Evolutionary conservation across 1,140 invertebrate genomes (phyloP), one percentile per base, ranked within the genome.

Genomic region (Pachyrhynchus sulphureomaculatus): DNA sequence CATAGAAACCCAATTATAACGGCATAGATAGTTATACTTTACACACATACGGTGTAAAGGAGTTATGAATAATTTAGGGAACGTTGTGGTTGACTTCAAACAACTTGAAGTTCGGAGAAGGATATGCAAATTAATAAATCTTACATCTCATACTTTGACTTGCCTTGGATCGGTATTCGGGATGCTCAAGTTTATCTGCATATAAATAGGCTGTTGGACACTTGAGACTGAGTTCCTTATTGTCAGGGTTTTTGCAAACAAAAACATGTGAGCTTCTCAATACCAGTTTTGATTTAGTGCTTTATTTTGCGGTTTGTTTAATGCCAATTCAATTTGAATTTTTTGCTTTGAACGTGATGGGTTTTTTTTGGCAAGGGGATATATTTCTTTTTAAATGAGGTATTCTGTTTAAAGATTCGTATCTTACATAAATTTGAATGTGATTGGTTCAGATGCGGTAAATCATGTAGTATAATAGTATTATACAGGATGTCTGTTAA

Each of bases 81-180:
- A 56, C 58, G 57, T 64, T 34, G 65, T 44, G 34, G 56, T 52
- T 52, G 68, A 69, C 69, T 69, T 71, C 69, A 71, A 71, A 71
- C 67, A 64, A 62, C 54, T 62, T 36, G 32, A 33, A 61, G 52
- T 47, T 48, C 32, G 62, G 49, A 69, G 62, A 66, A 64, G 64
- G 66, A 68, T 70, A 72, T 72, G 70, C 70, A 70, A 72, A 72
- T 72, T 70, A 72, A 72, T 72, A 72, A 72, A 72, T 72, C 70
- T 70, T 70, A 64, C 64, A 56, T 68, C 66, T 70, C n/a, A n/a
- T 67, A 70, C 70, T 70, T 70, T 68, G 68, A 69, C 62, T 47
- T 55, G 56, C 64, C 62, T 60, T 58, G 68, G 62, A 62, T 67
- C 66, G 42, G 62, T 53, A 65, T 64, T 55, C 55, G 56, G 42